These are phyloP conservation scores for Synergus laeviventris DNA, from an alignment of 2,888 invertebrate species.

Conservation along the genomic window DNA sequence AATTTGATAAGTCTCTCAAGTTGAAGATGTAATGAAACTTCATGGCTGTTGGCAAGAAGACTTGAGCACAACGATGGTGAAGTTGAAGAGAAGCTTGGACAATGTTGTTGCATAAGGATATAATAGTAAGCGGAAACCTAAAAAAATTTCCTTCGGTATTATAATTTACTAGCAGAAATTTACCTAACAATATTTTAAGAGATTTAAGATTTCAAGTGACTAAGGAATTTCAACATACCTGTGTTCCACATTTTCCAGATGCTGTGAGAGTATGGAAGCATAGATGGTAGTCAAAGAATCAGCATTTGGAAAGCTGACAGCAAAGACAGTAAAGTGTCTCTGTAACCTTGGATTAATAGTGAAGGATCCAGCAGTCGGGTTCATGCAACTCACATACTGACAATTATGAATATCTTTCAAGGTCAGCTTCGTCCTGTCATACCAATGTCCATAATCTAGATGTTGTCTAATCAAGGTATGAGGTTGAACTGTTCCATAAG, in stretches of 20 bases:
- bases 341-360: slow-evolving; percentile 96
- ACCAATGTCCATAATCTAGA: slow-evolving; percentile 97
- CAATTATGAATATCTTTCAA: slow-evolving; percentile 97
- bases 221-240: too few species aligned
- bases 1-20: slow-evolving; percentile 94
- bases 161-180: too few species aligned
- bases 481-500: slow-evolving; percentile 96
- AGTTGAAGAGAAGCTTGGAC: slow-evolving; percentile 89
- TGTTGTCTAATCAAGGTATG: slow-evolving; percentile 97
- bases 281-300: slow-evolving; percentile 94
- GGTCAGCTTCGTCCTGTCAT: slow-evolving; percentile 90
- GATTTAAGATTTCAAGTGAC: too few species aligned
- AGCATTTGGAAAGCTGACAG: slow-evolving; percentile 87
- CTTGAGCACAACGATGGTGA: slow-evolving; percentile 90
- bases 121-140: slow-evolving; percentile 69
- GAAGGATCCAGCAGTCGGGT: slow-evolving; percentile 98
- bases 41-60: slow-evolving; percentile 95
- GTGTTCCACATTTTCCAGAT: slow-evolving; percentile 88
- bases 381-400: slow-evolving; percentile 98
- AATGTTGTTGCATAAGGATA: slow-evolving; percentile 78
- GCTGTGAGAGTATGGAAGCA: slow-evolving; percentile 90
- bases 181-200: too few species aligned
- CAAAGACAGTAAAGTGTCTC: slow-evolving; percentile 92
- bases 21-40: slow-evolving; percentile 99
- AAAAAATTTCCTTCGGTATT: too few species aligned